Base-by-base conservation (phyloP, 2,113 vertebrate genomes). In the Mustela nigripes region DNA sequence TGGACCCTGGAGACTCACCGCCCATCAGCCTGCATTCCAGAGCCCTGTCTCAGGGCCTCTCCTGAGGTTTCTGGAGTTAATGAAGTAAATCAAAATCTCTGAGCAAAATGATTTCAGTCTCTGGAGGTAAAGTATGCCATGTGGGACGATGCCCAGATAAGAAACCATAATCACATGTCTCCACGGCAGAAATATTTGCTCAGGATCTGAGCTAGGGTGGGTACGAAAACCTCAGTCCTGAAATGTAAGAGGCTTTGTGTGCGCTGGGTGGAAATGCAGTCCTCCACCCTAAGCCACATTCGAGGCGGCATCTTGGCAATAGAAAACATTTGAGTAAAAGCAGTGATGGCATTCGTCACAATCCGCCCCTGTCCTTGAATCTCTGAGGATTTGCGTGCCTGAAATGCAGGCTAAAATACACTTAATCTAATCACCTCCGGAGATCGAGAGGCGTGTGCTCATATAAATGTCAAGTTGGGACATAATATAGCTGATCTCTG, bases 391-490 rank as follows among this genome's bases (percentile, higher is more conserved):
- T 8, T 67, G 71, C 1, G 8, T 67, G 86, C 82, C 48, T 63
- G 92, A 79, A 33, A 45, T 2, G 56, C 71, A 85, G 89, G 62
- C 45, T 93, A 88, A 93, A 96, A 89, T 73, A 94, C 33, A 60
- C 28, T 91, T 93, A 96, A 92, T 96, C 62, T 83, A 96, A 97
- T 97, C 79, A 58, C 84, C 84, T 76, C 79, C 45, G 8, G 92
- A 90, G 79, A 71, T 5, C 3, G 89, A 95, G 83, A 94, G 92
- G 94, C 0, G 0, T 90, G 79, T 73, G 67, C 83, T 94, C 73
- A 71, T 97, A 94, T 93, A 96, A 98, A 95, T 95, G 95, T 92
- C 97, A 97, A 95, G 89, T 69, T 96, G 96, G 95, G 90, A 94
- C 94, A 86, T 88, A 89, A 94, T 89, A 97, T 98, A 92, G 80